Conservation (phyloP, 2,888 invertebrate species). For the Lysandra bellargus region DNA sequence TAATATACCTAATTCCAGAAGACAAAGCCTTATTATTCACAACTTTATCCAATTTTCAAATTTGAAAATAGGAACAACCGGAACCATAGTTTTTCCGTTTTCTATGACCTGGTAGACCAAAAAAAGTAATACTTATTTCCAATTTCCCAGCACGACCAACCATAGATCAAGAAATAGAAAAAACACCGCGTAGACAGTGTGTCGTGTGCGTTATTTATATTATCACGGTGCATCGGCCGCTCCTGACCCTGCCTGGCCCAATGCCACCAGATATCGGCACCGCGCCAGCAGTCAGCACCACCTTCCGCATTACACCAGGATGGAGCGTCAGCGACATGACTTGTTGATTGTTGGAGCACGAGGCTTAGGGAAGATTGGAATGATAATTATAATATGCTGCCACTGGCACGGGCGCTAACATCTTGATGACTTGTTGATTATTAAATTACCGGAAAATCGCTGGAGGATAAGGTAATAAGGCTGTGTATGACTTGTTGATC, state of each 20-base stretch:
- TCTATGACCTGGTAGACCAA: too few relatives aligned
- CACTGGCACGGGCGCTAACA: too few relatives aligned
- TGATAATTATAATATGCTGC: too few relatives aligned
- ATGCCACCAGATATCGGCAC: constrained; percentile 73
- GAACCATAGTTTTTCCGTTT: too few relatives aligned
- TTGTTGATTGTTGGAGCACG: not conserved
- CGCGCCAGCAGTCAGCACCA: constrained; percentile 58
- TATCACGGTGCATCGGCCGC: constrained; percentile 67
- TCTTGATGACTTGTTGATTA: too few relatives aligned
- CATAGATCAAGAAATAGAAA: not conserved
- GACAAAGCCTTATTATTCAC: too few relatives aligned
- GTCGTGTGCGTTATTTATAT: constrained; percentile 9
- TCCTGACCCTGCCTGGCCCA: constrained; percentile 80
- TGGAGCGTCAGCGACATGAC: not conserved
- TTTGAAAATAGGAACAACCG: too few relatives aligned
- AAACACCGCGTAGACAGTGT: not conserved
- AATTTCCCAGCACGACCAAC: not conserved
- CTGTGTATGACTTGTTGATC: too few relatives aligned
- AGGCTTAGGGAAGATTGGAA: not conserved
- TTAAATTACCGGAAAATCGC: too few relatives aligned
- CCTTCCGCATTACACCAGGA: constrained; percentile 66
- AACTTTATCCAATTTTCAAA: too few relatives aligned
- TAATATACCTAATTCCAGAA: too few relatives aligned
- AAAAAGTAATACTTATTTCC: not conserved
- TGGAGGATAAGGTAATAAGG: too few relatives aligned